Evolutionary conservation across 2,113 vertebrate species (phyloP), one percentile per base, ranked within the genome.

Genomic region (Sporophila hypoxantha): DNA sequence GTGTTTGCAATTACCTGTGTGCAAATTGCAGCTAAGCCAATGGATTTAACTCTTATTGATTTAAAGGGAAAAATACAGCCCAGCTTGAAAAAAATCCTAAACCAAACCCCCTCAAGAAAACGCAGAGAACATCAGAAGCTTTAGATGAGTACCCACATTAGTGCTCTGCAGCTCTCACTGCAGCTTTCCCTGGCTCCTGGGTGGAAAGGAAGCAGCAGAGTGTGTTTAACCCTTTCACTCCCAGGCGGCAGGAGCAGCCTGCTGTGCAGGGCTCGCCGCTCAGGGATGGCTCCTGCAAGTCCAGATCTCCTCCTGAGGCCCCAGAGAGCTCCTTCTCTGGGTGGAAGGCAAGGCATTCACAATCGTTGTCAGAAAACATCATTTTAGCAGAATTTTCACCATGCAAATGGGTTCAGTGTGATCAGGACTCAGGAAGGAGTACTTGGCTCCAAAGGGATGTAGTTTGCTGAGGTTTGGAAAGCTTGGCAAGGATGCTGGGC

Each of bases 321-420:
- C 67, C 32, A n/a, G 11, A 56, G 20, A 56, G 27, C 23, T 81
- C 22, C 1, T 74, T 27, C 14, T 12, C 29, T 8, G 7, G 2
- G 10, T n/a, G 61, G 12, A 44, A 57, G 25, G 20, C 7, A 14
- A n/a, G 47, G 34, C 46, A 19, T 21, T 18, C 8, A 8, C 15
- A 32, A 3, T 0, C 0, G 6, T 32, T 75, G 81, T 56, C 34
- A 44, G 7, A 30, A 68, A 65, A 37, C 0, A 0, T 12, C 0
- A 1, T n/a, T 77, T 55, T 12, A 69, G 50, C 29, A 14, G 9
- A 6, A 30, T 49, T 46, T 64, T 37, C 37, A 17, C 21, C 0
- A 1, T 25, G 60, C 36, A 59, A 55, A 22, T 8, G 8, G 56
- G 19, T 34, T 46, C 22, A 0, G 20, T 6, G 21, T 22, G 61